These are phyloP conservation scores for Pelmatolapia mariae DNA, from an alignment of 2,113 vertebrate species.

Conservation along the genomic window DNA sequence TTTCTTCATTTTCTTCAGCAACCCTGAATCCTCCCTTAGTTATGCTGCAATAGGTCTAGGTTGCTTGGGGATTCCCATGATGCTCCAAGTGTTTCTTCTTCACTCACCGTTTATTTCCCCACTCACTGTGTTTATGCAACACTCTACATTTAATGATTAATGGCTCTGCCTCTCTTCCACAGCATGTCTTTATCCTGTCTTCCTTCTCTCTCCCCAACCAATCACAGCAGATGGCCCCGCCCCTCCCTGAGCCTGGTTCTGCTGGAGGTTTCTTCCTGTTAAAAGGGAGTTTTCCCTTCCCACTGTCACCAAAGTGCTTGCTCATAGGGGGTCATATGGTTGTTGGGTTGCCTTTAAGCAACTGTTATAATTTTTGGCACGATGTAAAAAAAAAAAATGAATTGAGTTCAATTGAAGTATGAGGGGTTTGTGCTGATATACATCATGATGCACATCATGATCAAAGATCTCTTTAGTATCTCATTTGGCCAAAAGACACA, in stretches of 20 bases:
- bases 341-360: background rate
- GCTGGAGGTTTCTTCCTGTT: background rate
- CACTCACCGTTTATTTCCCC: background rate
- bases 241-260: background rate
- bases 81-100: background rate
- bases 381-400: background rate
- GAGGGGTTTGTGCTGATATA: background rate
- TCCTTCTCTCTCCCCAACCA: background rate
- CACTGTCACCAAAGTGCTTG: rapidly evolving
- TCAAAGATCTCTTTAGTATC: background rate
- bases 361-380: background rate
- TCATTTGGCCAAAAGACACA: background rate
- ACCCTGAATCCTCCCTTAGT: background rate
- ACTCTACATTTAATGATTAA: background rate
- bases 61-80: background rate
- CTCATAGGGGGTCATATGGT: background rate
- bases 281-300: background rate
- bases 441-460: background rate
- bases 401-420: background rate
- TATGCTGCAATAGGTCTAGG: background rate
- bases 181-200: background rate
- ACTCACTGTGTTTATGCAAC: background rate
- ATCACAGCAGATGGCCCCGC: rapidly evolving
- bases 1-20: background rate
- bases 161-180: rapidly evolving